These are phyloP conservation scores for Bradynema listronoti DNA, from an alignment of 1,140 invertebrate species.

Conservation along the genomic window DNA sequence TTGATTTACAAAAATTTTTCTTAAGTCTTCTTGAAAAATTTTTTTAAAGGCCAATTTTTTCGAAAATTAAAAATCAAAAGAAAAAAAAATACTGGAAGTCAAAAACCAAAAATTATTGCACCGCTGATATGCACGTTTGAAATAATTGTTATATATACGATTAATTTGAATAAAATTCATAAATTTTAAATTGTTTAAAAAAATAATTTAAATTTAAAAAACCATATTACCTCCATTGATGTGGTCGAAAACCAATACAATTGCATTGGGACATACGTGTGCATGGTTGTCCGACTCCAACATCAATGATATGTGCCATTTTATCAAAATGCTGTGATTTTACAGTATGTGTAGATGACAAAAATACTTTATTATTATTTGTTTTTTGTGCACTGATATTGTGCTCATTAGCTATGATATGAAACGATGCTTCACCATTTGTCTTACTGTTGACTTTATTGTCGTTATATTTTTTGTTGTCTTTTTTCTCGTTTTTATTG, in stretches of 20 bases:
- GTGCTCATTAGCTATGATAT: not conserved
- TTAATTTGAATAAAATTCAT: too few species aligned
- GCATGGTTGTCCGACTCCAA: slow-evolving; percentile 38
- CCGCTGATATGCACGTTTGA: too few species aligned
- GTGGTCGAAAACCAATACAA: slow-evolving; percentile 39
- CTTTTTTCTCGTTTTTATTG: too few species aligned
- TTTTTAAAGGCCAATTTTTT: too few species aligned
- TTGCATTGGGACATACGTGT: slow-evolving; percentile 29
- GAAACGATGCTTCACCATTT: slow-evolving; percentile 2
- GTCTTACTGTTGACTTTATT: not conserved
- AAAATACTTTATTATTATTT: not conserved
- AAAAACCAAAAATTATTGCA: too few species aligned
- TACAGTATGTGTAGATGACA: not conserved
- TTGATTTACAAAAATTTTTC: too few species aligned
- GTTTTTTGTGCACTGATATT: not conserved
- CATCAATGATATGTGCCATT: slow-evolving; percentile 51
- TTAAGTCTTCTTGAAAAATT: too few species aligned
- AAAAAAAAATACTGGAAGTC: too few species aligned
- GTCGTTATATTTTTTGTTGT: not conserved
- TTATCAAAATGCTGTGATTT: slow-evolving; percentile 1
- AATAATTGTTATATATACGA: too few species aligned
- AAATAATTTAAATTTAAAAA: too few species aligned
- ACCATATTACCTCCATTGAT: slow-evolving; percentile 46
- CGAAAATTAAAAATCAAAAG: too few species aligned
- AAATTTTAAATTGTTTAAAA: too few species aligned